phyloP scores from a whole-genome alignment of 2,113 vertebrate species.

The Syrrhaptes paradoxus region DNA sequence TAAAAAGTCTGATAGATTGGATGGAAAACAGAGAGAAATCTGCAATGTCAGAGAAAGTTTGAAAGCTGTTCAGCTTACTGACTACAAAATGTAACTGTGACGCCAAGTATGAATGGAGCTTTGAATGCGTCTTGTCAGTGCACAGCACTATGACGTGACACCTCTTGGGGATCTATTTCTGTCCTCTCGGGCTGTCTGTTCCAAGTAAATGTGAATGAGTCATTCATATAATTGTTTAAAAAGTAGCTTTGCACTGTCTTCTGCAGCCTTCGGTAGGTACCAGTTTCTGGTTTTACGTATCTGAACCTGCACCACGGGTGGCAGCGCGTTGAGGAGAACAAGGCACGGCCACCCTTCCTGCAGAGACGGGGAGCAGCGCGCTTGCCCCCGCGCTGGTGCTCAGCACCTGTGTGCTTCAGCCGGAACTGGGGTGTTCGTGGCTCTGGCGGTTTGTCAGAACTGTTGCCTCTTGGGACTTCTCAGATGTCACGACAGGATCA shows the following conservation, averaged over 20 bases:
- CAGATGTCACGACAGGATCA: background rate
- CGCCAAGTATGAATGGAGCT: background rate
- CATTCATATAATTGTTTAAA: background rate
- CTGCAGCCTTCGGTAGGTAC: background rate
- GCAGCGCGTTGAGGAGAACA: background rate
- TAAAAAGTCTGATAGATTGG: background rate
- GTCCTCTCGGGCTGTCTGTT: background rate
- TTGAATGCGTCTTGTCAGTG: background rate
- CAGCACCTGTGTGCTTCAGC: background rate
- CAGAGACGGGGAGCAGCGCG: background rate
- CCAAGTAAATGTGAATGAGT: background rate
- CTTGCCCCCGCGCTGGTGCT: accelerated
- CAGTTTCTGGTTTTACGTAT: background rate
- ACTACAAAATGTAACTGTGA: background rate
- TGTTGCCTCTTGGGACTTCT: background rate
- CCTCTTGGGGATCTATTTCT: background rate
- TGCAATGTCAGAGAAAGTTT: background rate
- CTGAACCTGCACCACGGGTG: background rate
- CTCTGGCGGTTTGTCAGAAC: background rate
- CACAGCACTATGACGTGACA: background rate
- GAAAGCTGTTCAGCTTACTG: background rate
- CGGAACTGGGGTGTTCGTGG: background rate
- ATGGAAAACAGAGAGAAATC: background rate
- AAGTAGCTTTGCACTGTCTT: background rate
- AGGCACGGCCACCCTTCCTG: accelerated